Evolutionary conservation across 2,113 vertebrate species (phyloP), one percentile per base, ranked within the genome.

Genomic region (Hippopotamus amphibius): DNA sequence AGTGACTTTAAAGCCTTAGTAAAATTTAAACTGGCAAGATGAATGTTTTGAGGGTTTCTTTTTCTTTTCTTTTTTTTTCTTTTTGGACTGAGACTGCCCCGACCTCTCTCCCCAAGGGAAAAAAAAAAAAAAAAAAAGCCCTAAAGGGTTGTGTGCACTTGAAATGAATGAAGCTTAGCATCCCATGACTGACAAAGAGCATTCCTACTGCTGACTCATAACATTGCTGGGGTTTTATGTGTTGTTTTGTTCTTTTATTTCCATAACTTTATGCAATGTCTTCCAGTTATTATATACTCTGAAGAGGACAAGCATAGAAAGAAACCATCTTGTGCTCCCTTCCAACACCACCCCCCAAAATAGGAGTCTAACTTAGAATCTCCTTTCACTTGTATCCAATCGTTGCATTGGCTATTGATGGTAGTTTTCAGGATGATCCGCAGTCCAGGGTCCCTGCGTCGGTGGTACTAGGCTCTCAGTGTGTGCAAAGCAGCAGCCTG

Each of bases 1-100:
- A 61, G 83, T 74, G 74, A 96, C 93, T 96, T 98, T 98, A 97
- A 97, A 63, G 94, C 93, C 77, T 76, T 43, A 24, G 2, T 57
- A 95, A 92, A 98, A 93, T 95, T 90, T 94, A 96, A 92, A 89
- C 13, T 69, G 65, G 26, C 16, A 97, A 88, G 14, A 94, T 84
- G 90, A 92, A 55, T 81, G 46, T 92, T 97, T 97, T 57, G n/a
- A 88, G 66, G 77, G 13, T 28, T 65, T 14, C 30, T 10, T 65
- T 65, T 30, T 14, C 55, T 57, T n/a, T n/a, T 80, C 28, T 30
- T 28, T 46, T 63, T 0, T 81, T 15, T 77, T 37, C 37, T 37
- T 76, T 80, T 61, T 76, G 8, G 6, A 74, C 8, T n/a, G 37
- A 90, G 50, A 48, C 33, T 61, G 15, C 43, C 11, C 59, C 87